Evolutionary conservation across 2,888 invertebrate genomes (phyloP).

Genomic region (Exephanes ischioxanthus): DNA sequence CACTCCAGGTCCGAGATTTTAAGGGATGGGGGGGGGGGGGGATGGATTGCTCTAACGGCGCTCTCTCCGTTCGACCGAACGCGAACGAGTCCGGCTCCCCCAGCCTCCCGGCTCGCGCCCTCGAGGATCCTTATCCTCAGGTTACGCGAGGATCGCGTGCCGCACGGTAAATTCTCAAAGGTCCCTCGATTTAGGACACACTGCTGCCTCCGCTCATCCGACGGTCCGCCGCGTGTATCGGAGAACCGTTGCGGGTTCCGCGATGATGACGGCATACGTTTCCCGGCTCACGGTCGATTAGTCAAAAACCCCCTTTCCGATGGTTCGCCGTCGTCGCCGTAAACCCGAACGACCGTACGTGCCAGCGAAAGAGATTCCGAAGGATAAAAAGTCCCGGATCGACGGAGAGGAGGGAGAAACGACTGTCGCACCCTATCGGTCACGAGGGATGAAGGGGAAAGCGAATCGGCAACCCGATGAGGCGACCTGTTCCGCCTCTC

Average conservation of each 20-base stretch:
- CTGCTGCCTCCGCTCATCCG: not conserved
- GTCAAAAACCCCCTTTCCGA: slow-evolving; percentile 76
- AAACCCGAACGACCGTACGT: slow-evolving; percentile 23
- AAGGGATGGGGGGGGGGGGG: slow-evolving; percentile 62
- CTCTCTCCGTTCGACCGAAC: not conserved
- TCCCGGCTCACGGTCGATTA: slow-evolving; percentile 81
- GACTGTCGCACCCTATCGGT: not conserved
- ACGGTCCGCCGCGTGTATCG: not conserved
- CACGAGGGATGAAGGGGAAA: slow-evolving; percentile 57
- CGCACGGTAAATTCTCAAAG: slow-evolving; percentile 66
- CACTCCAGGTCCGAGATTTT: slow-evolving; percentile 75
- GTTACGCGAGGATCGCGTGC: slow-evolving; percentile 71
- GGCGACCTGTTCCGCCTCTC: slow-evolving; percentile 70
- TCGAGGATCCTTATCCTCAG: slow-evolving; percentile 74
- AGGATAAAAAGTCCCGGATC: slow-evolving; percentile 36
- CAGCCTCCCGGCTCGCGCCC: slow-evolving; percentile 66
- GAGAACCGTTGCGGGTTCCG: slow-evolving; percentile 64
- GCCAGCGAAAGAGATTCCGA: slow-evolving; percentile 58
- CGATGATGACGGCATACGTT: slow-evolving; percentile 77
- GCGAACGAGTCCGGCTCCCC: slow-evolving; percentile 37
- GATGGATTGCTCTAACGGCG: slow-evolving; percentile 57
- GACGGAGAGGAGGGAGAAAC: not conserved
- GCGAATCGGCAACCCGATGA: slow-evolving; percentile 31
- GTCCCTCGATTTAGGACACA: slow-evolving; percentile 43
- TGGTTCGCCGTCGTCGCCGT: slow-evolving; percentile 70